These are phyloP conservation scores for Neoitamus cyanurus DNA, from an alignment of 2,888 invertebrate genomes.

Conservation along the genomic window DNA sequence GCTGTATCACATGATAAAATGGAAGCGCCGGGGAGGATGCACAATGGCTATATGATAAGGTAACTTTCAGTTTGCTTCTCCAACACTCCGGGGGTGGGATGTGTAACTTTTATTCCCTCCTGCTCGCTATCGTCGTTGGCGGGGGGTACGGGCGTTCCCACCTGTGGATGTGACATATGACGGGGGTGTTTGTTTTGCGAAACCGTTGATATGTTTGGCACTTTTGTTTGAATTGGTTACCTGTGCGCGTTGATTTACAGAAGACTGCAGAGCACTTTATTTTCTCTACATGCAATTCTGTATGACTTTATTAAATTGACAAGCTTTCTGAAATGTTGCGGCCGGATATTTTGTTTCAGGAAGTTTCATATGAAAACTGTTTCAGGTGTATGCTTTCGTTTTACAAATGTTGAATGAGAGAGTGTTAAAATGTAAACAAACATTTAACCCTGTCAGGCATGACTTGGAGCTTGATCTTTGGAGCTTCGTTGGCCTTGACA, in stretches of 20 bases:
- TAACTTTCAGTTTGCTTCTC: constrained; percentile 42
- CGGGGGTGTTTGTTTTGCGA: not conserved
- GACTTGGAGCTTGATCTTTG: no score
- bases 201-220: not conserved
- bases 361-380: no score
- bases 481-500: no score
- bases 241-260: not conserved
- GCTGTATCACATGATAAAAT: constrained; percentile 52
- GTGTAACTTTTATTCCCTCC: not conserved
- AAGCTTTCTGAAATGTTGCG: not conserved
- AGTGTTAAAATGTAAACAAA: no score
- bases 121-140: no score
- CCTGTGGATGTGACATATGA: not conserved
- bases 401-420: no score
- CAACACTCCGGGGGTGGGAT: not conserved
- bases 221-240: not conserved
- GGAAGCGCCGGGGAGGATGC: constrained; percentile 50
- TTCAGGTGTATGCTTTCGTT: no score
- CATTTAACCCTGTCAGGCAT: no score
- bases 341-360: not conserved
- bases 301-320: not conserved
- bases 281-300: not conserved
- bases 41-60: constrained; percentile 53
- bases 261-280: not conserved
- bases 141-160: not conserved